Conservation (phyloP, 2,113 vertebrate genomes). For the Scortum barcoo region DNA sequence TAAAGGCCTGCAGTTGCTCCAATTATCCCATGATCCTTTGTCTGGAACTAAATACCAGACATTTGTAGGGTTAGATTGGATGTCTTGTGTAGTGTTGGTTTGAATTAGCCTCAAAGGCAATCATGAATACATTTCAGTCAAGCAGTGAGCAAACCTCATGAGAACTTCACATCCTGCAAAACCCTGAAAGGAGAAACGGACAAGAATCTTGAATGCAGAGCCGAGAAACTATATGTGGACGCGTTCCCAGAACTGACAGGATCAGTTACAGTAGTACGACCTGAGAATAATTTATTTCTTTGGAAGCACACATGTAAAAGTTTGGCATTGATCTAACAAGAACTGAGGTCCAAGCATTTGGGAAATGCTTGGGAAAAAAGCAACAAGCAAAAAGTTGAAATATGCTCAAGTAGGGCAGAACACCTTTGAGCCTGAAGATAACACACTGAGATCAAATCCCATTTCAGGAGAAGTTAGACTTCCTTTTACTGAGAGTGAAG, state of each 20-base stretch:
- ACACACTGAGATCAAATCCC: background rate
- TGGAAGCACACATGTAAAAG: background rate
- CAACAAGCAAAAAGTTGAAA: background rate
- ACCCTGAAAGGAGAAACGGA: background rate
- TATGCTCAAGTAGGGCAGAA: background rate
- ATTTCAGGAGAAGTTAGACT: conserved; percentile 12
- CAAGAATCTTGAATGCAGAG: background rate
- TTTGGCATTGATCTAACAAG: background rate
- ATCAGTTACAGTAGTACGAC: background rate
- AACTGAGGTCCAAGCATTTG: background rate
- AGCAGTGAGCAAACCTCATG: conserved; percentile 22
- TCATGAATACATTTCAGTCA: conserved; percentile 25
- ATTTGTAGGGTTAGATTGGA: conserved; percentile 55
- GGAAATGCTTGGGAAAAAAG: background rate
- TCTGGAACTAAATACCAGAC: conserved; percentile 56
- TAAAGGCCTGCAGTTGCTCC: conserved; percentile 25
- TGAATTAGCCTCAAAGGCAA: conserved; percentile 61
- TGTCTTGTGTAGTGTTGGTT: conserved; percentile 60
- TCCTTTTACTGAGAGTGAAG: conserved; percentile 14
- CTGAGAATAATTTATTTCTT: background rate
- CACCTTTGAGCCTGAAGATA: background rate
- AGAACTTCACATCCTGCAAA: conserved; percentile 36
- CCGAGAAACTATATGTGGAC: conserved; percentile 1
- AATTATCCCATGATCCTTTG: conserved; percentile 65
- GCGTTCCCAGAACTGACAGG: conserved; percentile 28